Percentiles rank a stretch among this genome's conserved stretches.
These are phyloP conservation scores for Caenorhabditis sp. DNA, from an alignment of 2,888 invertebrate species.

Conservation along the genomic window DNA sequence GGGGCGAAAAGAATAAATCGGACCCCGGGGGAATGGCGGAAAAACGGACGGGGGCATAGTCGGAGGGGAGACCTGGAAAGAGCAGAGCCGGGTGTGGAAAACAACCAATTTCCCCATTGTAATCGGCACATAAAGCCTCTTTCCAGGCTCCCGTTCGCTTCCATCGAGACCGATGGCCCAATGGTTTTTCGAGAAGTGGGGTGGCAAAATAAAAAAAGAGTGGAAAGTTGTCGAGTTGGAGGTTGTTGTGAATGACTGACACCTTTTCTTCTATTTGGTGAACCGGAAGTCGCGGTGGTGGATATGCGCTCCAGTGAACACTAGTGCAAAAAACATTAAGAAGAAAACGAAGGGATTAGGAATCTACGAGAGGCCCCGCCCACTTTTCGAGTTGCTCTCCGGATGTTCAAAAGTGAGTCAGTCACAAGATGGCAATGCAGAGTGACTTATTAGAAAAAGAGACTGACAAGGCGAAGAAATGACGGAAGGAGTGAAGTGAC, in stretches of 20 bases:
- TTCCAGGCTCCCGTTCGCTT: no score
- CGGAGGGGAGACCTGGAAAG: constrained; percentile 2
- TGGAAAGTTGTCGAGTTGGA: no score
- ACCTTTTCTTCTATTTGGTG: not conserved
- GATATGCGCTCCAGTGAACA: constrained; percentile 14
- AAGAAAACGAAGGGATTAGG: not conserved
- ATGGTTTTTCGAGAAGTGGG: no score
- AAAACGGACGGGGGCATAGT: constrained; percentile 4
- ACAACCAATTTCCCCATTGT: constrained; percentile 45
- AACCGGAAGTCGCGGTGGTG: not conserved
- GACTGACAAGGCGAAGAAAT: not conserved
- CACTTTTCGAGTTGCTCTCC: not conserved
- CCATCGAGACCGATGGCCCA: no score
- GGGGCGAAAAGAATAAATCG: constrained; percentile 44
- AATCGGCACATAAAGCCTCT: constrained; percentile 17
- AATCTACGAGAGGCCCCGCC: not conserved
- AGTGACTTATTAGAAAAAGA: constrained; percentile 35
- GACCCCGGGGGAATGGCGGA: constrained; percentile 46
- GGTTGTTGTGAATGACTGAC: not conserved
- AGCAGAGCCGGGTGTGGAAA: constrained; percentile 21
- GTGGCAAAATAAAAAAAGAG: no score
- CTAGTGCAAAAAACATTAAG: not conserved
- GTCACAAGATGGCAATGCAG: not conserved
- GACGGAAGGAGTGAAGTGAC: constrained; percentile 42
- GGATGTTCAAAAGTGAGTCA: constrained; percentile 9